Percentiles rank a stretch among this genome's conserved stretches.
These are phyloP conservation scores for Folsomia candida DNA, from an alignment of 2,888 invertebrate species.

Conservation along the genomic window DNA sequence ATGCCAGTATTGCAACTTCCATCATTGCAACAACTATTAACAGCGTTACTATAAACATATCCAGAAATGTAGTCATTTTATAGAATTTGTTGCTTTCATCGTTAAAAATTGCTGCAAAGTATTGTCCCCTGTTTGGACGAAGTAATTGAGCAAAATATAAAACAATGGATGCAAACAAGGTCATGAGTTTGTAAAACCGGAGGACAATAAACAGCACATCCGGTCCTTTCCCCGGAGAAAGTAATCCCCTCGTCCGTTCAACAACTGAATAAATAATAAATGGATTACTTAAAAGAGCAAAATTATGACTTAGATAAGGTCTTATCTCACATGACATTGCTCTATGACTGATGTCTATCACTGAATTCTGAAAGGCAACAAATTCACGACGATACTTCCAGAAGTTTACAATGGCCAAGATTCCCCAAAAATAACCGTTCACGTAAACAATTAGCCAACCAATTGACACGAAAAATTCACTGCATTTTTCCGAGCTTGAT, in stretches of 20 bases:
- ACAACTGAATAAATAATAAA: no score
- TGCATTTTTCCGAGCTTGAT: background rate
- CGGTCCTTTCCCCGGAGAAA: no score
- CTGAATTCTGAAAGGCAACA: background rate
- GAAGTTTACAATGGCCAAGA: background rate
- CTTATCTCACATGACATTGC: no score
- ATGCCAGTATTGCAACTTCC: background rate
- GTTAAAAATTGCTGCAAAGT: background rate
- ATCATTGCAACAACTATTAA: background rate
- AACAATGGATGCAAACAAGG: background rate
- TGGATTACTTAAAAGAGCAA: no score
- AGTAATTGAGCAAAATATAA: background rate
- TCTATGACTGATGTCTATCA: background rate
- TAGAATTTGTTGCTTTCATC: background rate
- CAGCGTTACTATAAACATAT: background rate
- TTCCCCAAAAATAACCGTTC: background rate
- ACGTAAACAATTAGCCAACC: background rate
- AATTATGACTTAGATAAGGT: no score
- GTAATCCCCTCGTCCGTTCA: no score
- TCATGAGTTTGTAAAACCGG: background rate
- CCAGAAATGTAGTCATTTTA: background rate
- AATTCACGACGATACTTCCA: background rate
- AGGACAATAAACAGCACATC: background rate
- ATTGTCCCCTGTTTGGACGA: background rate
- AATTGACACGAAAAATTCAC: background rate